Evolutionary conservation across 23 tunicate genomes (phyloP).

Genomic region (Oikopleura dioica): DNA sequence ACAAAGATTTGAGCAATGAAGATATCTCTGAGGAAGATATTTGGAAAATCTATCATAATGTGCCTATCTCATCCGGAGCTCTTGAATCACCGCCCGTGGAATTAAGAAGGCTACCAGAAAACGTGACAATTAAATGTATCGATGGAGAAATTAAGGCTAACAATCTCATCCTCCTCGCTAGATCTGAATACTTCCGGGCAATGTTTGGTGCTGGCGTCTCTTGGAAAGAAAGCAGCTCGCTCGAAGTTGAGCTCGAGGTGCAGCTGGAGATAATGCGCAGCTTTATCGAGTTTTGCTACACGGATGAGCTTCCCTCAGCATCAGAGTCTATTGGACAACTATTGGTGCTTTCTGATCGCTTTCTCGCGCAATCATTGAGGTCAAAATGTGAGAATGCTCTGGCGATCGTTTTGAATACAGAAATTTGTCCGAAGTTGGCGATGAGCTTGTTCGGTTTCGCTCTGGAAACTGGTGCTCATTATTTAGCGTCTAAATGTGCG

Average conservation of each 20-base stretch:
- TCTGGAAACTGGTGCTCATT: neutral
- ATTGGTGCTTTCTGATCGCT: slow-evolving; percentile 1
- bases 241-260: neutral
- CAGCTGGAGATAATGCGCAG: neutral
- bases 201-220: neutral
- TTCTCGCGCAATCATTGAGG: neutral
- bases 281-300: neutral
- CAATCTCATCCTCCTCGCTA: neutral
- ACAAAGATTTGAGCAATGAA: neutral
- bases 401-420: neutral
- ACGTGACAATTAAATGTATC: neutral
- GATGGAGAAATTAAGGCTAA: neutral
- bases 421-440: neutral
- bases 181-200: slow-evolving; percentile 4
- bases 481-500: neutral
- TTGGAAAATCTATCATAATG: too few species aligned
- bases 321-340: neutral
- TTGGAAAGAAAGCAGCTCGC: neutral
- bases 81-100: too few species aligned
- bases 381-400: neutral
- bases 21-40: too few species aligned
- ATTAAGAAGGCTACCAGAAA: too few species aligned
- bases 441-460: neutral
- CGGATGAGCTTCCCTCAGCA: neutral
- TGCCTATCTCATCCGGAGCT: too few species aligned